Evolutionary conservation across 2,797 vertebrate genomes (phyloP), one percentile per base, ranked within the genome.

Genomic region (Melanotaenia nigrans): DNA sequence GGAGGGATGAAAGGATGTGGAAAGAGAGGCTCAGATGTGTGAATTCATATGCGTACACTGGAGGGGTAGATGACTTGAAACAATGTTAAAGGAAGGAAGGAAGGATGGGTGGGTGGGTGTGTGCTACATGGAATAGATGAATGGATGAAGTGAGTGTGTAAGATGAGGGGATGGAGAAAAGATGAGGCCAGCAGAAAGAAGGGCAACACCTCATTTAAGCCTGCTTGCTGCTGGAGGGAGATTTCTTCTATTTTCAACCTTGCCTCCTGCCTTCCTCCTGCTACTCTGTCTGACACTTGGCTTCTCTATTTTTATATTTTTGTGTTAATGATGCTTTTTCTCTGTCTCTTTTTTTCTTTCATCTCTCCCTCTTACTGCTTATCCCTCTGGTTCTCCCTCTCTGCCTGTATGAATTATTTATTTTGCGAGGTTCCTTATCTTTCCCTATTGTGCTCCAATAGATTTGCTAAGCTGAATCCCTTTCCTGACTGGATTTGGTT

Each of bases 381-480:
- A 65, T 62, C 53, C 65, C 54, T 69, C 76, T 75, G 68, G 51
- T 77, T 82, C 73, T 77, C 30, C 61, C 56, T 33, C 65, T 75
- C 63, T 30, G 2, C 68, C 75, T 62, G 16, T 75, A 87, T 93
- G 83, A 92, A 93, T 93, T 81, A 93, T 93, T 90, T 79, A 92
- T 91, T 61, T 68, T 54, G 18, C 40, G 61, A 68, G 67, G 65
- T 80, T 22, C 61, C 85, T 91, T 90, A 92, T 92, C 90, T 83
- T 59, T 47, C 71, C 47, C 73, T 61, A 28, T 28, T n/a, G 79
- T 73, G 71, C 84, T 66, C 61, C 81, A 78, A 65, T 79, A 76
- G 73, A 86, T 89, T 77, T 85, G 76, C 81, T 59, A 65, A 73
- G 79, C 68, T 84, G 83, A 92, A 86, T 89, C 87, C 83, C 54